Evolutionary conservation across 2,797 vertebrate genomes (phyloP).

Genomic region (Hydrophis major): DNA sequence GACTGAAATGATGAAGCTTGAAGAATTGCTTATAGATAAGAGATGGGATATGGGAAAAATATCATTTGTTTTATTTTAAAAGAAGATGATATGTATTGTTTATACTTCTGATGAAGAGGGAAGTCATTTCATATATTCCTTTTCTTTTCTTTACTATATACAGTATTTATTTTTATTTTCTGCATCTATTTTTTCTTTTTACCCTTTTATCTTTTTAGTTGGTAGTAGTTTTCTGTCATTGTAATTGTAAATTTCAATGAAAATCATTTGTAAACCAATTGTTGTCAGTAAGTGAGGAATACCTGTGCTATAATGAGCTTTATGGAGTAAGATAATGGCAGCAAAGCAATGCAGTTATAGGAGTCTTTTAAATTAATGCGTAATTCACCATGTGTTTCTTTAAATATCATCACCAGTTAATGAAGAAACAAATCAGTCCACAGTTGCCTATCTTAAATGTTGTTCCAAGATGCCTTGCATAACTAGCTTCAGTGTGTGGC

Average conservation of each 20-base stretch:
- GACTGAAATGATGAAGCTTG: not conserved
- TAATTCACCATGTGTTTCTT: not conserved
- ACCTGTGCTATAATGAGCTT: not conserved
- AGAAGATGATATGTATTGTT: not conserved
- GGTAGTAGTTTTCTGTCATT: not conserved
- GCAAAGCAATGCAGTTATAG: not conserved
- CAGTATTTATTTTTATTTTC: not conserved
- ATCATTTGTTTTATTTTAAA: not conserved
- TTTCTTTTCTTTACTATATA: not conserved
- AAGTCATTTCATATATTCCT: not conserved
- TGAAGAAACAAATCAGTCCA: not conserved
- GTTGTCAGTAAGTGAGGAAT: not conserved
- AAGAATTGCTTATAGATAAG: not conserved
- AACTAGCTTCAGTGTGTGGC: not conserved
- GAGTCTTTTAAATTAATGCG: not conserved
- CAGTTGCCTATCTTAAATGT: not conserved
- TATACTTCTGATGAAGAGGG: not conserved
- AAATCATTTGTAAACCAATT: not conserved
- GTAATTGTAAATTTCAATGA: not conserved
- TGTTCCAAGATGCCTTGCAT: not conserved
- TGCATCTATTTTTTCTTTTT: not conserved
- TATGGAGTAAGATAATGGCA: not conserved
- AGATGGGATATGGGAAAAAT: not conserved
- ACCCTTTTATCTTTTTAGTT: not conserved
- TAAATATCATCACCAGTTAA: not conserved